These are phyloP conservation scores for Bombus difficillimus DNA, from an alignment of 1,140 invertebrate species.

Conservation along the genomic window DNA sequence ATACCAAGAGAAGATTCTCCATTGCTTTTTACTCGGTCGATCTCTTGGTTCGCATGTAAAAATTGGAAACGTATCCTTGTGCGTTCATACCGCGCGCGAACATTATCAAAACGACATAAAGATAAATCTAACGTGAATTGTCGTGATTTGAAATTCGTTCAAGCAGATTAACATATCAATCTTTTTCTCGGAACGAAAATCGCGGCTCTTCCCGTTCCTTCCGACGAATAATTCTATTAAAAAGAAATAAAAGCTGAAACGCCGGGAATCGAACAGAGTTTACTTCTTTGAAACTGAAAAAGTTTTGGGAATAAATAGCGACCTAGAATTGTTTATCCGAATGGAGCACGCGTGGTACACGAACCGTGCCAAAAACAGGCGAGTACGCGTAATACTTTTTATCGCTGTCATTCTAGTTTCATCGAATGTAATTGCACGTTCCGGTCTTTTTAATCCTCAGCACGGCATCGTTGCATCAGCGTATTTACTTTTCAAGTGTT, in stretches of 20 bases:
- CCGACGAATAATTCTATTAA: background rate
- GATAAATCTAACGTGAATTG: background rate
- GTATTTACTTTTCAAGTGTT: too few species aligned
- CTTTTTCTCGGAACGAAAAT: background rate
- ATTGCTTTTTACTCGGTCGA: too few species aligned
- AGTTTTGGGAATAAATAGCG: background rate
- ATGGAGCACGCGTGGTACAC: background rate
- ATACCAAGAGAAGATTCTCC: too few species aligned
- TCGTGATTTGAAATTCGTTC: background rate
- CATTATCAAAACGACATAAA: background rate
- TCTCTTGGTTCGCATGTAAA: too few species aligned
- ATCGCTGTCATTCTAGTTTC: background rate
- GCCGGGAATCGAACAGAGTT: background rate
- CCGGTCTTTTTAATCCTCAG: background rate
- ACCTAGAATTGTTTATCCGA: background rate
- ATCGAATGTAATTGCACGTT: too few species aligned
- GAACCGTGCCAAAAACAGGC: background rate
- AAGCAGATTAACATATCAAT: conserved; percentile 46
- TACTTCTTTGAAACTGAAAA: background rate
- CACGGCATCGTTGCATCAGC: background rate
- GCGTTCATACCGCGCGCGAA: background rate
- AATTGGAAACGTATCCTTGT: too few species aligned
- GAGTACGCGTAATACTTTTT: background rate
- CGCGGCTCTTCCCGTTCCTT: background rate
- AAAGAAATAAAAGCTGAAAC: background rate